Evolutionary conservation across 2,113 vertebrate genomes (phyloP).

Genomic region (Lophochroa leadbeateri): DNA sequence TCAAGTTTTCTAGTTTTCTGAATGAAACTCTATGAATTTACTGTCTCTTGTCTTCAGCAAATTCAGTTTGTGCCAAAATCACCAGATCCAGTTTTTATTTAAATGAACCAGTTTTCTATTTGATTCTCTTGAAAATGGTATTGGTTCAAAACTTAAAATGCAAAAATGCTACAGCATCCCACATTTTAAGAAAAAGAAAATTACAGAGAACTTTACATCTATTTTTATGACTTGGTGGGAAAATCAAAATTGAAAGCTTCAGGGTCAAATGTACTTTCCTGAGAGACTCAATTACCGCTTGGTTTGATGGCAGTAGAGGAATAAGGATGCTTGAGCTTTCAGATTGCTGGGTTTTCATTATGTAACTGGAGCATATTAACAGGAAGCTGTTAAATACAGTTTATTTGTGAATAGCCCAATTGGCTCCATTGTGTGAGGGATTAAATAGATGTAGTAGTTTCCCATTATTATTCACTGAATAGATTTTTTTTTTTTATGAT

Average conservation of each 20-base stretch:
- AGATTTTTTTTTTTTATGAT: background rate
- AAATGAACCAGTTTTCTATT: background rate
- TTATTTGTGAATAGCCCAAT: conserved; percentile 46
- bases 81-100: background rate
- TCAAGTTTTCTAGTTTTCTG: conserved; percentile 34
- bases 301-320: conserved; percentile 59
- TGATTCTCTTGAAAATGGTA: background rate
- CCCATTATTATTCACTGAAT: conserved; percentile 38
- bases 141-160: background rate
- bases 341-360: conserved; percentile 58
- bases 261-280: conserved; percentile 57
- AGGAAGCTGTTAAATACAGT: conserved; percentile 68
- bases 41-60: background rate
- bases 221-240: background rate
- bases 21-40: conserved; percentile 44
- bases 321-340: conserved; percentile 41
- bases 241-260: conserved; percentile 51
- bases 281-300: conserved; percentile 41
- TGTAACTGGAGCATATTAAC: conserved; percentile 66
- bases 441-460: conserved; percentile 55
- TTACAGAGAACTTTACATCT: background rate
- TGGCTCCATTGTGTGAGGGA: conserved; percentile 37
- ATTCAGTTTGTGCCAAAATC: conserved; percentile 27
- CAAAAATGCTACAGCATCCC: background rate
- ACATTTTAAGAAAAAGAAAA: background rate